phyloP scores from a whole-genome alignment of 1,140 invertebrate species.

The Hyphantria cunea region DNA sequence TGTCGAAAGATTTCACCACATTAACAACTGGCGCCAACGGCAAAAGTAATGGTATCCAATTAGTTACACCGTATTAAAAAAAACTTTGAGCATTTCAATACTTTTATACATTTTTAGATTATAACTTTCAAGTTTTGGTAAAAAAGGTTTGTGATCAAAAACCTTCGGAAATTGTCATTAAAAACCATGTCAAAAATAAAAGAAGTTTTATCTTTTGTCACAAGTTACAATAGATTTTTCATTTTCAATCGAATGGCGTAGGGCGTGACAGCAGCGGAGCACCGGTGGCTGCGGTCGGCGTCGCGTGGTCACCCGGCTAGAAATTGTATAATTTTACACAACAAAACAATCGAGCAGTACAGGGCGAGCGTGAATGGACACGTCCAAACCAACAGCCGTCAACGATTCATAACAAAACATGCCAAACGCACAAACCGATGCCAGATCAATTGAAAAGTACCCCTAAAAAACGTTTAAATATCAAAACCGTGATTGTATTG shows the following conservation, averaged over 20 bases:
- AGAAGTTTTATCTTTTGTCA: slow-evolving; percentile 12
- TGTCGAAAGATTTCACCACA: slow-evolving; percentile 35
- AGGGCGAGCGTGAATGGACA: slow-evolving; percentile 54
- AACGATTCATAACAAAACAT: slow-evolving; percentile 69
- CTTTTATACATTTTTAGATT: neutral
- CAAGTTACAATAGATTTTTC: slow-evolving; percentile 33
- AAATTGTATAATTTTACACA: slow-evolving; percentile 73
- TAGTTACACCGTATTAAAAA: slow-evolving; percentile 12
- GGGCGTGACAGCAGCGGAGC: slow-evolving; percentile 47
- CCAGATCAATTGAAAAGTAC: slow-evolving; percentile 56
- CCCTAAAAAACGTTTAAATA: slow-evolving; percentile 53
- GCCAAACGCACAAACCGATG: slow-evolving; percentile 62
- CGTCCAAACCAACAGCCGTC: slow-evolving; percentile 59
- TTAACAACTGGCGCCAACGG: slow-evolving; percentile 50
- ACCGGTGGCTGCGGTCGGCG: neutral
- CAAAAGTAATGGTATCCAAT: slow-evolving; percentile 18
- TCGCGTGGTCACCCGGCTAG: slow-evolving; percentile 59
- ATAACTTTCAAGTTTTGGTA: too few species aligned
- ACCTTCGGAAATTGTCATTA: neutral
- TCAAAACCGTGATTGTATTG: too few species aligned
- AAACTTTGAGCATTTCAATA: neutral
- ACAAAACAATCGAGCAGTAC: slow-evolving; percentile 59
- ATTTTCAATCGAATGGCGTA: slow-evolving; percentile 39
- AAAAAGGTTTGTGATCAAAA: neutral
- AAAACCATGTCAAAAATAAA: slow-evolving; percentile 2